Base-by-base conservation (phyloP, 2,888 invertebrate species). In the Campoplex nolae region DNA sequence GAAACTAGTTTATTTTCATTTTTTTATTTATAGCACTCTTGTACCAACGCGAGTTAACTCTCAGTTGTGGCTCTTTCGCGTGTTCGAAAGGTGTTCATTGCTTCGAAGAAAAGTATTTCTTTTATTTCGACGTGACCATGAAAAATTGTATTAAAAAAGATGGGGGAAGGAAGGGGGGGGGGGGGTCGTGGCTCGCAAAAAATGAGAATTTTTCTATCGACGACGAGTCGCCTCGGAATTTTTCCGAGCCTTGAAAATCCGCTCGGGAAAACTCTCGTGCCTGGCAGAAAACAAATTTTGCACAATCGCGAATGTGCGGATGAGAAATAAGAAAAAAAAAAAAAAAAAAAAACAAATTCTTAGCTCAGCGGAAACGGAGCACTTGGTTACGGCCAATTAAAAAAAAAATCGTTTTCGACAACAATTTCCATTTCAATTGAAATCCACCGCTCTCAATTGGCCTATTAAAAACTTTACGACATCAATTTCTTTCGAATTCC, bases 1-100 rank as follows among this genome's bases (percentile, higher is more conserved):
- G 71, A 54, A 70, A 76, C 83, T 76, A 73, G 80, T 73, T 86
- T 83, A 84, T 81, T 84, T 83, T 84, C 80, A 86, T 86, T 86
- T 84, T 23, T 86, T 79, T 84, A 86, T 86, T 84, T 84, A 86
- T 86, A 86, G 83, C 80, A 32, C 65, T 42, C 71, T 58, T 16
- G 0, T 23, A 54, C 65, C 38, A 54, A 48, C 28, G 51, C 77
- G 70, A 23, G 62, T 23, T 23, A 23, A 58, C 38, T 32, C 32
- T 32, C 62, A 16, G 32, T 32, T 62, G 6, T 56, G 51, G 32
- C 54, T 54, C 35, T 54, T 54, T 54, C 73, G 35, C 62, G 8
- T 32, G 32, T 62, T 62, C 62, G 16, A 32, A 62, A 62, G 13
- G 32, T 32, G 62, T 32, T 16, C 16, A 32, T 32, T 32, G 62